Percentiles rank a stretch among this genome's conserved stretches.
Conservation (phyloP, 2,888 invertebrate genomes). For the Athalia cordata region DNA sequence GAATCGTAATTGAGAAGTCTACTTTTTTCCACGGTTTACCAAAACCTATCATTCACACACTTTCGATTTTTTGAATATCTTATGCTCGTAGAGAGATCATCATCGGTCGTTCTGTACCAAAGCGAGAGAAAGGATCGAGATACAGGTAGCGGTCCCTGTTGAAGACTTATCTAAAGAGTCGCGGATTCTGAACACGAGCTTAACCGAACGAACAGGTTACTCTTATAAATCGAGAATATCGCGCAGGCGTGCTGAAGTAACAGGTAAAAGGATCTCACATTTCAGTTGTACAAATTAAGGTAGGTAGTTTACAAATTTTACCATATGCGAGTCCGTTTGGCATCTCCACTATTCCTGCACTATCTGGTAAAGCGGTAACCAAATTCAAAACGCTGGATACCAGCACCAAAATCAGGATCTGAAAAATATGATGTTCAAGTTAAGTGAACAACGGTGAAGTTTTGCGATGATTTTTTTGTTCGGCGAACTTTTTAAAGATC, state of each 20-base stretch:
- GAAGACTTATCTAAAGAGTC: neutral
- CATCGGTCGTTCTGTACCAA: neutral
- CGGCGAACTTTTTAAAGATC: too few species aligned
- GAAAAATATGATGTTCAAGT: constrained; percentile 10
- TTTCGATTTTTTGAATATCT: neutral
- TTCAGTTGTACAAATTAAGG: neutral
- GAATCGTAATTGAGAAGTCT: neutral
- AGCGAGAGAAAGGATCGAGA: constrained; percentile 32
- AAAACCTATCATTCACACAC: too few species aligned
- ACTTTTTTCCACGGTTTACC: constrained; percentile 21
- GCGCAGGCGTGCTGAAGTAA: neutral
- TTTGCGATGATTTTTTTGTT: too few species aligned
- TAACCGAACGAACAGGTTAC: constrained; percentile 18
- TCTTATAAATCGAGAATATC: neutral
- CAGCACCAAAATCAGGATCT: constrained; percentile 51
- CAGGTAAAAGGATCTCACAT: neutral
- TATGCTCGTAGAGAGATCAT: neutral
- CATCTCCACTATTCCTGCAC: constrained; percentile 72
- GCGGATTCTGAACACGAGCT: neutral
- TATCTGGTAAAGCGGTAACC: constrained; percentile 63
- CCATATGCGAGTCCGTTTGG: constrained; percentile 71
- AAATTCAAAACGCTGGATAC: constrained; percentile 48
- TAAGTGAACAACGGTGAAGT: constrained; percentile 3
- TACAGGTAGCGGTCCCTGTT: constrained; percentile 21
- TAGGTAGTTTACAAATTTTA: constrained; percentile 53